Conservation (phyloP, 2,113 vertebrate species). For the Rhombomys opimus region DNA sequence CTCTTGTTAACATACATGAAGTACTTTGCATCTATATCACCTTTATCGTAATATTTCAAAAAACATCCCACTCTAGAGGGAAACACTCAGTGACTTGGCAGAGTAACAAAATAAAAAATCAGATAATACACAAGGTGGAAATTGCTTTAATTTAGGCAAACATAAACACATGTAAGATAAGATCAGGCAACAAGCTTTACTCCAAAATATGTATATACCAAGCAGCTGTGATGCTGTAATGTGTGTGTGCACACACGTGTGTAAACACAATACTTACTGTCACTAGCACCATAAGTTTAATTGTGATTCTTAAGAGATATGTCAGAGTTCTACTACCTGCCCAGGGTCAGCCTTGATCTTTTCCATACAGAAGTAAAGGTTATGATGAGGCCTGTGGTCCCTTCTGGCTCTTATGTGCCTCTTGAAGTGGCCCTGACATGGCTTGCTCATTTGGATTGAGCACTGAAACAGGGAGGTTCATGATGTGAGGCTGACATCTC, state of each 20-base stretch:
- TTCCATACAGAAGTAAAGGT: not conserved
- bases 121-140: not conserved
- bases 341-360: not conserved
- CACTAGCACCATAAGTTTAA: not conserved
- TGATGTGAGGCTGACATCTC: slow-evolving; percentile 6
- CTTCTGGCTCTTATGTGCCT: not conserved
- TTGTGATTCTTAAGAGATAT: not conserved
- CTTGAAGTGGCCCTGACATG: not conserved
- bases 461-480: slow-evolving; percentile 11
- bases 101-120: not conserved
- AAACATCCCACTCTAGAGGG: not conserved
- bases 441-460: slow-evolving; percentile 5
- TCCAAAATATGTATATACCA: not conserved
- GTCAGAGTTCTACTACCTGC: not conserved
- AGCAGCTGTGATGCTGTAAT: not conserved
- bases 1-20: slow-evolving; percentile 9
- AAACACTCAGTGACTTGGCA: not conserved
- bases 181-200: not conserved
- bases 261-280: not conserved
- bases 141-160: slow-evolving; percentile 43
- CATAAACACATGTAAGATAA: slow-evolving; percentile 15
- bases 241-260: not conserved
- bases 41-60: not conserved
- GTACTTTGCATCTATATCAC: not conserved
- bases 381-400: not conserved